Evolutionary conservation across 2,888 invertebrate species (phyloP).

Genomic region (Drosophila differens): DNA sequence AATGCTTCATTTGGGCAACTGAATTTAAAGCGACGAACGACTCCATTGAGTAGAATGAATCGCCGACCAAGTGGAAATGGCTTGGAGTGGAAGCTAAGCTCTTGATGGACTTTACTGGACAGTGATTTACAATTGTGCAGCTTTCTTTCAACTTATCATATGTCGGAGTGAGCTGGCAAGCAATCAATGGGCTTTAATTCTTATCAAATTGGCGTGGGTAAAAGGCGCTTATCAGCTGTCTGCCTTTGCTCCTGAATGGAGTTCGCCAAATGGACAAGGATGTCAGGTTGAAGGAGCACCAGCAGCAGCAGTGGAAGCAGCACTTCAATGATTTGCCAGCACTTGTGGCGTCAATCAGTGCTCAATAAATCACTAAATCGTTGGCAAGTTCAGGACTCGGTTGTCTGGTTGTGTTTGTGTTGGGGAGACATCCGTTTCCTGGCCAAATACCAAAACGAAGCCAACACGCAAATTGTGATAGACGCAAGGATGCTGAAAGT

Average conservation of each 20-base stretch:
- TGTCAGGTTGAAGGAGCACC: constrained; percentile 19
- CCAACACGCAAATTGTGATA: constrained; percentile 65
- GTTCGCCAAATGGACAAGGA: constrained; percentile 1
- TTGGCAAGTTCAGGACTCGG: constrained; percentile 35
- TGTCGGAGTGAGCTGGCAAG: constrained; percentile 39
- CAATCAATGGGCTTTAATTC: constrained; percentile 61
- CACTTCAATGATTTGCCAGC: constrained; percentile 58
- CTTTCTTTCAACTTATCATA: constrained; percentile 39
- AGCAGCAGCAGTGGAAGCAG: neutral
- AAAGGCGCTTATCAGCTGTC: constrained; percentile 67
- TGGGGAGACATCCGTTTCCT: constrained; percentile 64
- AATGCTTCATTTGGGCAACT: constrained; percentile 28
- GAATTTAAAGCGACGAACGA: constrained; percentile 48
- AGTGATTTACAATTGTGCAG: constrained; percentile 66
- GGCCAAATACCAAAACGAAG: constrained; percentile 49
- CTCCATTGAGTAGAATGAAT: constrained; percentile 6
- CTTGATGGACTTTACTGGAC: constrained; percentile 61
- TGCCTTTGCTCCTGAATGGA: constrained; percentile 22
- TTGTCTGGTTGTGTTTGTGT: constrained; percentile 15
- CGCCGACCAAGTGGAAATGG: constrained; percentile 12
- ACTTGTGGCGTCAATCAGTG: constrained; percentile 68
- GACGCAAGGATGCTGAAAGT: constrained; percentile 27
- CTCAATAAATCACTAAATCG: constrained; percentile 68
- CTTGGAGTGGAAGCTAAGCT: constrained; percentile 42
- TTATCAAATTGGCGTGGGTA: constrained; percentile 61